Conservation (phyloP, 2,888 invertebrate species). For the Candidula unifasciata region DNA sequence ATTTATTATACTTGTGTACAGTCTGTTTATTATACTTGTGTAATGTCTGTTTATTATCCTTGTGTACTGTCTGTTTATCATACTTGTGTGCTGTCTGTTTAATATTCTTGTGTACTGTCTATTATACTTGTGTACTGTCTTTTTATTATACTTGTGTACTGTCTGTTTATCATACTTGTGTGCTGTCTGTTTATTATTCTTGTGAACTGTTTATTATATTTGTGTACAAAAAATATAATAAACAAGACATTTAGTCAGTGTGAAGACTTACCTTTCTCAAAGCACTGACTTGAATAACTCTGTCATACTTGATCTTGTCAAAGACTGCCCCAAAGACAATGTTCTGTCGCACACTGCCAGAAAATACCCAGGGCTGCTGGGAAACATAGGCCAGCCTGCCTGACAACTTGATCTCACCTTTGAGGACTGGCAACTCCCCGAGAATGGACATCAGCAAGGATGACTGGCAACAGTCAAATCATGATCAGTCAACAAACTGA, state of each 20-base stretch:
- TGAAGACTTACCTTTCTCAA: conserved; percentile 74
- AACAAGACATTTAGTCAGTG: not conserved
- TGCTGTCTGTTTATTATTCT: no score
- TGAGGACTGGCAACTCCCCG: conserved; percentile 82
- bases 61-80: no score
- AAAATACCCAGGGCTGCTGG: conserved; percentile 88
- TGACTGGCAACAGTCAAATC: conserved; percentile 63
- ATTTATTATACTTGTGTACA: no score
- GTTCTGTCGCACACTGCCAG: conserved; percentile 90
- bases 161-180: no score
- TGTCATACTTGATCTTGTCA: conserved; percentile 80
- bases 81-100: no score
- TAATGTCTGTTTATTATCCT: no score
- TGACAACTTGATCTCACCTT: conserved; percentile 82
- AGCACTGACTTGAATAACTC: conserved; percentile 83
- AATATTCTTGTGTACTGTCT: no score
- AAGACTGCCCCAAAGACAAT: conserved; percentile 90
- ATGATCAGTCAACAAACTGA: no score
- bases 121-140: no score
- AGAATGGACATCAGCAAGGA: conserved; percentile 82
- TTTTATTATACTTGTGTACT: no score
- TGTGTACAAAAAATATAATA: not conserved
- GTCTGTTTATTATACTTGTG: no score
- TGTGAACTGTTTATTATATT: no score
- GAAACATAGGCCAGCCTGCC: conserved; percentile 85